Evolutionary conservation across 2,797 vertebrate species (phyloP), one percentile per base, ranked within the genome.

Genomic region (Sebastes kiyomatsui): DNA sequence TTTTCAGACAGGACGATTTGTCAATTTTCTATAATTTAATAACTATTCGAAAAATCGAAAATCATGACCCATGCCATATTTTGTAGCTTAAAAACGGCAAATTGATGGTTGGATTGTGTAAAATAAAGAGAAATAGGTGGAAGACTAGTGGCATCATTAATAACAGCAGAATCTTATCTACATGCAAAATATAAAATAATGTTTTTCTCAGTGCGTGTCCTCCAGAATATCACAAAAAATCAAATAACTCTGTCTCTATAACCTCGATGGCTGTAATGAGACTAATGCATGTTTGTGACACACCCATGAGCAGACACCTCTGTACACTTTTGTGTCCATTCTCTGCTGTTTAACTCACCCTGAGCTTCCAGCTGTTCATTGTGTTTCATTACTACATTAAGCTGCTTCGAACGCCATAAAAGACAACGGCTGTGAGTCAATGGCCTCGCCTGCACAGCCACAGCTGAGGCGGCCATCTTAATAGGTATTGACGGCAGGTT

Each of bases 401-500:
- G 65, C 67, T 72, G 52, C 18, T 82, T 83, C 5, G 7, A 82
- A 69, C 25, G 68, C 84, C 25, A 67, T 84, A 77, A 88, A 89
- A 90, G 77, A 87, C 82, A n/a, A 68, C 42, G 65, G 69, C 64
- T 81, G 42, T 54, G 74, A 86, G 87, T 88, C 72, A 28, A 61
- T 72, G 88, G 69, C 81, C 79, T 86, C 22, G 55, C 28, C 81
- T 67, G 52, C 28, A 16, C 82, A 56, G 77, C 70, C 66, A 28
- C 80, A 78, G 86, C 91, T 70, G 81, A 88, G 74, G 86, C 56
- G 42, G 78, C 78, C 80, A 72, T 91, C 93, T 89, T 94, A 95
- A 95, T 93, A 83, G 93, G 80, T 94, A 95, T 95, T 90, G 94
- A 95, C 77, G 58, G 20, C 87, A 56, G 83, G 87, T 86, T 94